A percentile compares a stretch with the other conserved stretches of the same genome.
phyloP scores from a whole-genome alignment of 2,797 vertebrate species.

The Hydrolagus colliei region DNA sequence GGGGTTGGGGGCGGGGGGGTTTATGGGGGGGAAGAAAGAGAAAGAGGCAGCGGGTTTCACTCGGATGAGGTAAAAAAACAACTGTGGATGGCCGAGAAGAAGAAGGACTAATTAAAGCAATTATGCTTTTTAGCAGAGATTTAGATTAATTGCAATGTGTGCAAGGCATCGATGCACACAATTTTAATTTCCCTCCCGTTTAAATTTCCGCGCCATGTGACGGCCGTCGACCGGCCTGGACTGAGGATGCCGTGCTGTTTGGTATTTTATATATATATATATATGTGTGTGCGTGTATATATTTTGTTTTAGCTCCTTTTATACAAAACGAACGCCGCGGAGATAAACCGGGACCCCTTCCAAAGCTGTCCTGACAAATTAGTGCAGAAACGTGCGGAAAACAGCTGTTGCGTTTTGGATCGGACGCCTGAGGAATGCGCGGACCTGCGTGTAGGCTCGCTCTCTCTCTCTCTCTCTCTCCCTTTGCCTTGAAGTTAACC shows the following conservation, averaged over 20 bases:
- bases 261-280: too few relatives aligned
- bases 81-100: neutral
- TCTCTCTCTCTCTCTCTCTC: neutral
- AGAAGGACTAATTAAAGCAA: neutral
- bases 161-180: neutral
- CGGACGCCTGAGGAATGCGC: slow-evolving; percentile 44
- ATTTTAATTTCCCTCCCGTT: neutral
- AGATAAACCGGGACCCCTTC: slow-evolving; percentile 49
- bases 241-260: slow-evolving; percentile 34
- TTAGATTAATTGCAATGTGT: neutral
- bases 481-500: neutral
- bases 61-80: neutral
- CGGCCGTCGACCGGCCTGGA: neutral
- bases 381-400: slow-evolving; percentile 54
- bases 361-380: slow-evolving; percentile 56
- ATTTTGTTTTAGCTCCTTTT: slow-evolving; percentile 36
- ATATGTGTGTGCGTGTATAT: too few relatives aligned
- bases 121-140: neutral
- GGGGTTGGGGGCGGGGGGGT: too few relatives aligned
- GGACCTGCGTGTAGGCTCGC: neutral
- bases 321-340: slow-evolving; percentile 49
- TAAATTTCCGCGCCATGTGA: neutral
- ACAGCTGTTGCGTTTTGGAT: slow-evolving; percentile 63
- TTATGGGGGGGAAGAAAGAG: too few relatives aligned
- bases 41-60: neutral